Base-by-base conservation (phyloP, 2,888 invertebrate species). In the Hesperia comma region DNA sequence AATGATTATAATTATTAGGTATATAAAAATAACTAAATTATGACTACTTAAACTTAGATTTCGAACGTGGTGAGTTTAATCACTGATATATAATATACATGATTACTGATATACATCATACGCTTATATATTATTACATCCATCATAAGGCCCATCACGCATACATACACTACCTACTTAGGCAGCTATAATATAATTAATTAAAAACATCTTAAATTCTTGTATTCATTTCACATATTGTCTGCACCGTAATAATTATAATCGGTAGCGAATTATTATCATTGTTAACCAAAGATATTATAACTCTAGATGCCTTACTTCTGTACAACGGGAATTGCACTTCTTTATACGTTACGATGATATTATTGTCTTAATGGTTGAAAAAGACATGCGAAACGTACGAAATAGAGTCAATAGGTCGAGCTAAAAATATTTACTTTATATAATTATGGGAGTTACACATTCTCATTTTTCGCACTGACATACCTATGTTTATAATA, bases 1-100 rank as follows among this genome's bases (percentile, higher is more conserved):
- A 58, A 51, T 40, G n/a, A 51, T n/a, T n/a, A n/a, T n/a, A n/a
- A n/a, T n/a, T n/a, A n/a, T n/a, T n/a, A n/a, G n/a, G n/a, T 61
- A 63, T 54, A 63, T n/a, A 55, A 60, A 56, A 49, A 26, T 33
- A 54, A 49, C 49, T 61, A 69, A 68, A 68, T 51, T 70, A 71
- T 70, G 68, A 58, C 58, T 60, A 60, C 64, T 66, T 66, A 66
- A 40, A 61, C 72, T 71, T 75, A 78, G 41, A 56, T 72, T 72
- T 81, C 81, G 91, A 83, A 92, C 92, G 90, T 92, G 92, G 92
- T 92, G 90, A 89, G 90, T 83, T 92, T 92, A 78, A 84, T 68
- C 88, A 90, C 89, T 87, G 26, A 26, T 26, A 26, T 61, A 67
- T 63, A 67, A 67, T 51, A 63, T 63, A 68, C 63, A 68, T 19